Percentiles rank a stretch among this genome's conserved stretches.
These are phyloP conservation scores for Girardinichthys multiradiatus DNA, from an alignment of 2,113 vertebrate species.

Conservation along the genomic window DNA sequence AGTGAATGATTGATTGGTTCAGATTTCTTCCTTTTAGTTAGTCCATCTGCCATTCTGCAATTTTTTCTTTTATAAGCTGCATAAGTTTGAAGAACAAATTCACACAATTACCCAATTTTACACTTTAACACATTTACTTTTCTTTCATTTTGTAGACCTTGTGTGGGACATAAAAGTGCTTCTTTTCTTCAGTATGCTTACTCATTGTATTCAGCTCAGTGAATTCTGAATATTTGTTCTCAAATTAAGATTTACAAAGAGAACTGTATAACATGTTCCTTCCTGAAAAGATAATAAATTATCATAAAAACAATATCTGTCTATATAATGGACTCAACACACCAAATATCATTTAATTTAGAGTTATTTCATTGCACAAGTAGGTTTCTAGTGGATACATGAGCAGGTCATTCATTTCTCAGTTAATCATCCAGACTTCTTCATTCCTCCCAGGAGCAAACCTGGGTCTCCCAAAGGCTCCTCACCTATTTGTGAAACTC, in stretches of 20 bases:
- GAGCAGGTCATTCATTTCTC: slow-evolving; percentile 78
- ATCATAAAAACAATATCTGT: slow-evolving; percentile 53
- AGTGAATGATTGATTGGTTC: neutral
- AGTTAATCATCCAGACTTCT: slow-evolving; percentile 78
- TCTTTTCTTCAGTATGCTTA: neutral
- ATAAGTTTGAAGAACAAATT: neutral
- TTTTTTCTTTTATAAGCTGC: slow-evolving; percentile 12
- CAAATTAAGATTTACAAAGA: slow-evolving; percentile 13
- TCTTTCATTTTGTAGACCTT: slow-evolving; percentile 8
- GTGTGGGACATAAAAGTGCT: neutral
- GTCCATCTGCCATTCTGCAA: neutral
- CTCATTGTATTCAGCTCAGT: neutral
- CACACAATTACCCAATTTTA: neutral
- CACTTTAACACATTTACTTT: slow-evolving; percentile 17
- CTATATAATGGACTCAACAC: slow-evolving; percentile 45
- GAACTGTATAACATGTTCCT: slow-evolving; percentile 22
- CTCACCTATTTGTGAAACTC: slow-evolving; percentile 81
- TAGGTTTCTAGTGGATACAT: slow-evolving; percentile 69
- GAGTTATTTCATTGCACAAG: slow-evolving; percentile 66
- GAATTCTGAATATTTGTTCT: slow-evolving; percentile 1
- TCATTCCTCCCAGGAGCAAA: slow-evolving; percentile 71
- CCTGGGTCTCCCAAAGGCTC: slow-evolving; percentile 73
- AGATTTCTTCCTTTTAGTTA: neutral
- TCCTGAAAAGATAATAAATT: slow-evolving; percentile 48
- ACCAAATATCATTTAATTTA: slow-evolving; percentile 69